Conservation (phyloP, 2,797 vertebrate genomes). For the Pseudocheirus occidentalis region DNA sequence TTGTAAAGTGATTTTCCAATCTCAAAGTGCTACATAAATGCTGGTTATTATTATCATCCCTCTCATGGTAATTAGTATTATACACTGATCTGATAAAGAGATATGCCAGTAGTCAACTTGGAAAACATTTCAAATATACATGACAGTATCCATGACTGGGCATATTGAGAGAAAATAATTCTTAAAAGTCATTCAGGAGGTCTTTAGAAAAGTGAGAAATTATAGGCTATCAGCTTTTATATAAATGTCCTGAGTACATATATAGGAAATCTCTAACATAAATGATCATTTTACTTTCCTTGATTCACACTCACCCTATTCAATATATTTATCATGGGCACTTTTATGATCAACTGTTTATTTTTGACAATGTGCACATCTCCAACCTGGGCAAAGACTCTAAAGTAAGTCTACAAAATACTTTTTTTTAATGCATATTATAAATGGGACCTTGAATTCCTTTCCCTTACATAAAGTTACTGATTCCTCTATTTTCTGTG, state of each 20-base stretch:
- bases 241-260: background rate
- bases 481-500: background rate
- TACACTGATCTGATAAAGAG: background rate
- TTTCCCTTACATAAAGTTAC: background rate
- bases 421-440: constrained; percentile 6
- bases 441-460: constrained; percentile 7
- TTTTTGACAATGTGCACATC: constrained; percentile 83
- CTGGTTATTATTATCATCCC: background rate
- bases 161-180: background rate
- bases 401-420: constrained; percentile 67
- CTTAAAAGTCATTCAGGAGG: background rate
- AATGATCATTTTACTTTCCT: constrained; percentile 82
- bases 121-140: background rate
- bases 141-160: background rate
- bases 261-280: constrained; percentile 12
- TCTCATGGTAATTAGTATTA: background rate
- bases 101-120: background rate
- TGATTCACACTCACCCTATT: constrained; percentile 88
- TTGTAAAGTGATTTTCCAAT: background rate
- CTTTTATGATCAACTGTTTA: constrained; percentile 89
- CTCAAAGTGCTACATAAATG: background rate
- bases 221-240: background rate
- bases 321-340: constrained; percentile 89
- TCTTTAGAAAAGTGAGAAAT: background rate
- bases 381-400: constrained; percentile 39